Evolutionary conservation across 1,140 invertebrate species (phyloP).

Genomic region (Planococcus citri): DNA sequence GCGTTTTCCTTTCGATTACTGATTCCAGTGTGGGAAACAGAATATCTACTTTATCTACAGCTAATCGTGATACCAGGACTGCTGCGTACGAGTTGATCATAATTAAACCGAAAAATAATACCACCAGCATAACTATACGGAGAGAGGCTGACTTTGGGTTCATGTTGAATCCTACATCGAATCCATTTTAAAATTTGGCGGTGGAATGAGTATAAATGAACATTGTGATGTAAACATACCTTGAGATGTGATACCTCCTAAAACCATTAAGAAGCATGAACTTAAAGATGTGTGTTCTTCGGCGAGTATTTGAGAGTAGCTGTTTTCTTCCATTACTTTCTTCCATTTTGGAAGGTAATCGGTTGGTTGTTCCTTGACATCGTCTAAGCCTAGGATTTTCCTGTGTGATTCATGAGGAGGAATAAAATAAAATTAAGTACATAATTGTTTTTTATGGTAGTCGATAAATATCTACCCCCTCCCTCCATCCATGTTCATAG

Average conservation of each 20-base stretch:
- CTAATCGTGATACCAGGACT: conserved; percentile 24
- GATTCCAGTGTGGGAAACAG: conserved; percentile 23
- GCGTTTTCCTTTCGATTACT: conserved; percentile 16
- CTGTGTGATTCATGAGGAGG: not conserved
- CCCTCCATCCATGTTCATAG: too few species aligned
- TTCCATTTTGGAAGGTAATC: not conserved
- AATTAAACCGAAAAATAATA: conserved; percentile 24
- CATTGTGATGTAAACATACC: conserved; percentile 12
- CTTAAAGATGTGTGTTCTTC: not conserved
- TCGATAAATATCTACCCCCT: too few species aligned
- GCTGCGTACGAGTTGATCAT: conserved; percentile 25
- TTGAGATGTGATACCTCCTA: conserved; percentile 21
- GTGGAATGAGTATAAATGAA: too few species aligned
- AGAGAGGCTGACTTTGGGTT: conserved; percentile 9
- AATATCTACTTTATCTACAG: conserved; percentile 21
- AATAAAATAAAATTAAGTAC: too few species aligned
- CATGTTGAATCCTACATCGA: not conserved
- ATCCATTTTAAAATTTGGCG: too few species aligned
- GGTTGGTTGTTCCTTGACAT: not conserved
- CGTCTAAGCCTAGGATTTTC: not conserved
- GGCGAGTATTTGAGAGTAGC: not conserved
- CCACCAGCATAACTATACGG: conserved; percentile 19
- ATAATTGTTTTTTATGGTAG: too few species aligned
- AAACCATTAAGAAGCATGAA: conserved; percentile 19
- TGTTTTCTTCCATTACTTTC: not conserved